A percentile compares a stretch with the other conserved stretches of the same genome.
Evolutionary conservation across 2,797 vertebrate species (phyloP).

Genomic region (Alfaro cultratus): DNA sequence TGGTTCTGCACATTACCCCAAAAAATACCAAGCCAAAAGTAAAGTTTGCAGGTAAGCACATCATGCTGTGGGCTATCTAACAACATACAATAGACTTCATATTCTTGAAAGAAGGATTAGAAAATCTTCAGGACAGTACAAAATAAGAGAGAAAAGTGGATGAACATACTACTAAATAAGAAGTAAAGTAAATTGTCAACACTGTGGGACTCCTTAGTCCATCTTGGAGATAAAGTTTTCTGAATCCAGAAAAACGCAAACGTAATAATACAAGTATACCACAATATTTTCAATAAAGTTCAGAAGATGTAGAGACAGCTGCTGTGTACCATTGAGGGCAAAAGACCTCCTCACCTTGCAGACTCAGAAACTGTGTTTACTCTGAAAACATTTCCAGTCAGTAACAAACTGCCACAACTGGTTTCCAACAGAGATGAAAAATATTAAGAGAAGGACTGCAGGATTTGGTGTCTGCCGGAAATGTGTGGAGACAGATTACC

Average conservation of each 20-base stretch:
- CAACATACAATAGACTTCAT: neutral
- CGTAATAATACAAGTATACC: neutral
- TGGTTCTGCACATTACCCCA: neutral
- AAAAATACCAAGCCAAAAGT: neutral
- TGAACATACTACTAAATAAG: neutral
- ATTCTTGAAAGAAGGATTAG: neutral
- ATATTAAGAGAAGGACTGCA: neutral
- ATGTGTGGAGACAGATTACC: neutral
- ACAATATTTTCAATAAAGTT: neutral
- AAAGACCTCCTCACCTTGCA: conserved; percentile 4
- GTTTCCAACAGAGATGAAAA: neutral
- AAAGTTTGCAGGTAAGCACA: neutral
- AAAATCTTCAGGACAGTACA: neutral
- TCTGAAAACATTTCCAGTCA: conserved; percentile 20
- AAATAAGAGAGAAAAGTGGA: neutral
- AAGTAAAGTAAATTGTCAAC: neutral
- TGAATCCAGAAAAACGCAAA: neutral
- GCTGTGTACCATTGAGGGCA: conserved; percentile 6
- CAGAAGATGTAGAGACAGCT: conserved; percentile 27
- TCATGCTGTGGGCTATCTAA: neutral
- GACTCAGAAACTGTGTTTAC: conserved; percentile 5
- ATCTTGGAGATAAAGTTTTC: neutral
- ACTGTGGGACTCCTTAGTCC: no score
- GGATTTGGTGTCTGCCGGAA: no score
- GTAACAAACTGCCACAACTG: conserved; percentile 1